Percentiles rank a stretch among this genome's conserved stretches.
These are phyloP conservation scores for Noctuana brunneofusca DNA, from an alignment of 2,888 invertebrate genomes.

Conservation along the genomic window DNA sequence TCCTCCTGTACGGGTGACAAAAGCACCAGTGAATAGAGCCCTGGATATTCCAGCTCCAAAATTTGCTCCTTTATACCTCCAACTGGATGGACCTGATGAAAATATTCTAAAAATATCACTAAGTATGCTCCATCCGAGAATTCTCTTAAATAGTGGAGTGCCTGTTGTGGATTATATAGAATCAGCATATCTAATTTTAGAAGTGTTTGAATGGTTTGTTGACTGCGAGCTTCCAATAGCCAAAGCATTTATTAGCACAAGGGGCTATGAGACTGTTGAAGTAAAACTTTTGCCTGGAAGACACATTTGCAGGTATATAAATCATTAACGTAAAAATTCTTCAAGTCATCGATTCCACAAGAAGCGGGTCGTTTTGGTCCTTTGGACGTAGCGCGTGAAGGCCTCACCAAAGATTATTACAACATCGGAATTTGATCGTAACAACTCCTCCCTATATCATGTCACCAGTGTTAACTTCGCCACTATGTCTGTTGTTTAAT, in stretches of 20 bases:
- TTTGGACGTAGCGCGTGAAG: no score
- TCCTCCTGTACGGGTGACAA: slow-evolving; percentile 54
- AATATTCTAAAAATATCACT: slow-evolving; percentile 58
- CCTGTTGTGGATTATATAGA: slow-evolving; percentile 58
- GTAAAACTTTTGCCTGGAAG: slow-evolving; percentile 62
- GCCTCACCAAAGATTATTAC: no score
- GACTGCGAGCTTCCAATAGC: slow-evolving; percentile 53
- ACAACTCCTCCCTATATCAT: no score
- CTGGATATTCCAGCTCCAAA: slow-evolving; percentile 61
- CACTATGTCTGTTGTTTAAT: no score
- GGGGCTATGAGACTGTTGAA: slow-evolving; percentile 60
- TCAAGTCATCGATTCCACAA: background rate
- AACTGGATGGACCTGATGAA: slow-evolving; percentile 64
- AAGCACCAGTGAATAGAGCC: slow-evolving; percentile 45
- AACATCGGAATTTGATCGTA: no score
- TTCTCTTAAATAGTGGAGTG: slow-evolving; percentile 58
- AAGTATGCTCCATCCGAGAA: slow-evolving; percentile 59
- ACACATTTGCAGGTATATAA: slow-evolving; percentile 65
- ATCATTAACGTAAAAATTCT: no score
- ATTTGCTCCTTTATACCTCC: slow-evolving; percentile 63
- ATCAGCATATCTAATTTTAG: slow-evolving; percentile 63
- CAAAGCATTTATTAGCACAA: slow-evolving; percentile 56
- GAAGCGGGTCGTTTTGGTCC: no score
- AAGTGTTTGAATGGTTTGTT: slow-evolving; percentile 67
- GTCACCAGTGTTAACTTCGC: no score